These are phyloP conservation scores for Malurus cyaneus DNA, from an alignment of 2,113 vertebrate species.

Conservation along the genomic window DNA sequence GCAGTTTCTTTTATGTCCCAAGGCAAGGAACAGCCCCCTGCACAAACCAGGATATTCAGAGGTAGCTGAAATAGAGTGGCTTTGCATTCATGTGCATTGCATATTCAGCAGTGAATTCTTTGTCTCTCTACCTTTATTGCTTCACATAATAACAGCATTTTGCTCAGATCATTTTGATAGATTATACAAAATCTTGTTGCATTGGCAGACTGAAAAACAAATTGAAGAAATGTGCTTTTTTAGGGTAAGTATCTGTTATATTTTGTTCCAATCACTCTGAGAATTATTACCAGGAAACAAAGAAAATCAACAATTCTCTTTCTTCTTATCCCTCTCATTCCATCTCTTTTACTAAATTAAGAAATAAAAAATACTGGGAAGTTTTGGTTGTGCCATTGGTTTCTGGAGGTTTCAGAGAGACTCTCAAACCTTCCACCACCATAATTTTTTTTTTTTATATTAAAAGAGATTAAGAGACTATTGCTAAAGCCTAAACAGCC, in stretches of 20 bases:
- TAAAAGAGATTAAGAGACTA: not conserved
- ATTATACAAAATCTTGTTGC: not conserved
- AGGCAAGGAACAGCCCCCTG: not conserved
- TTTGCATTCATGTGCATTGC: not conserved
- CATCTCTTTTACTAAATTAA: not conserved
- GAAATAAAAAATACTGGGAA: not conserved
- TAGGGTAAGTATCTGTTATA: not conserved
- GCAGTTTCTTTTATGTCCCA: not conserved
- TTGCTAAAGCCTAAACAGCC: not conserved
- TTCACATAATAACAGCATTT: not conserved
- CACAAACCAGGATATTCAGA: not conserved
- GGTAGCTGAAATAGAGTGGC: not conserved
- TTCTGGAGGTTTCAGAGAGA: not conserved
- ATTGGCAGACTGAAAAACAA: not conserved
- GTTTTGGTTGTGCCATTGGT: not conserved
- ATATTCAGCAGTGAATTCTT: not conserved
- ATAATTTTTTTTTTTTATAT: not conserved
- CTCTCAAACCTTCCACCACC: not conserved
- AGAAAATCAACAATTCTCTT: not conserved
- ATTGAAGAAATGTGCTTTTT: not conserved
- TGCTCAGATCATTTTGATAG: not conserved
- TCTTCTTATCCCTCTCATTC: too few species aligned
- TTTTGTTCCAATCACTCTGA: not conserved
- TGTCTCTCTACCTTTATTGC: not conserved
- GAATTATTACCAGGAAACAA: not conserved